Evolutionary conservation across 2,888 invertebrate species (phyloP), one percentile per base, ranked within the genome.

Genomic region (Subacronicta megacephala): DNA sequence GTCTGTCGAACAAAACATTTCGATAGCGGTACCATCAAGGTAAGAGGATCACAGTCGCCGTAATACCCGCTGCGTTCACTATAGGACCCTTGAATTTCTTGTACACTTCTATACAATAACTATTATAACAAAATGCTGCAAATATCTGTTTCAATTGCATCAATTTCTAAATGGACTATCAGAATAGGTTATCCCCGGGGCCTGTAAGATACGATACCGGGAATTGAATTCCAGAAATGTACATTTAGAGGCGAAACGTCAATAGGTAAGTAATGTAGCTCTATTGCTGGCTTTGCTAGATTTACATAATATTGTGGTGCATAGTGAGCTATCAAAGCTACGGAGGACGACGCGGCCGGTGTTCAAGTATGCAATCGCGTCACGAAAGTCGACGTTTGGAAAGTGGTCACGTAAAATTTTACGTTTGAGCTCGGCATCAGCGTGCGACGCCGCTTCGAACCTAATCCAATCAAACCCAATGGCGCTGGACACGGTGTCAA

Each of bases 371-470:
- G 89, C 89, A 87, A 88, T 91, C 81, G 83, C 83, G 83, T 86
- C 85, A 82, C 85, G 86, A 85, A 88, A 90, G 87, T 84, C 87
- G 84, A 85, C 87, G 87, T 88, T 90, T 84, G 72, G 88, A 90
- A 91, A 92, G 92, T 90, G 92, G 93, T 93, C 92, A 92, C 92
- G 93, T 93, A 93, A 93, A 93, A 93, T 92, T 92, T 92, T 91
- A 93, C 92, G 90, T 93, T 91, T 90, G 89, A 90, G 85, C 87
- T 84, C 85, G 80, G 82, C 88, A 83, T 89, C 85, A 85, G 82
- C 83, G 87, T 87, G 85, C 86, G 87, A 87, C 87, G 88, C 87
- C 90, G 89, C 87, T 86, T 87, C 87, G 84, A 84, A 89, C 85
- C 88, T 90, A 93, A 93, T 93, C 92, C 92, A 93, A 93, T 93